phyloP scores from a whole-genome alignment of 2,888 invertebrate genomes.

The Lasiommata megera region DNA sequence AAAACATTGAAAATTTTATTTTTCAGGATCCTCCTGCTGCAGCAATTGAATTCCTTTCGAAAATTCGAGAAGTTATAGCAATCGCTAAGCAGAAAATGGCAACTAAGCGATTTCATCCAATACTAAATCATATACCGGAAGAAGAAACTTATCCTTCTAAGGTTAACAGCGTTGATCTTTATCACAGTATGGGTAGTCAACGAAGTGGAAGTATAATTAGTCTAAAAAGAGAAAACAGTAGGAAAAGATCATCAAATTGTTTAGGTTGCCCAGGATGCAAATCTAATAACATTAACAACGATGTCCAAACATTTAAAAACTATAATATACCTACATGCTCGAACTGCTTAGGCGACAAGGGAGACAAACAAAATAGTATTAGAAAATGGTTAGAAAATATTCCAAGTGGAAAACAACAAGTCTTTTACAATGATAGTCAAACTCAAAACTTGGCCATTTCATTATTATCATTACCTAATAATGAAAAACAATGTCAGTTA shows the following conservation, averaged over 20 bases:
- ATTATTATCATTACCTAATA: conserved; percentile 57
- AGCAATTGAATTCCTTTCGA: conserved; percentile 92
- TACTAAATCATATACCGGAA: conserved; percentile 90
- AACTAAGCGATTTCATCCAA: conserved; percentile 89
- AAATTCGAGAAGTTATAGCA: conserved; percentile 94
- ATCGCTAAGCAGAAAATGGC: conserved; percentile 95
- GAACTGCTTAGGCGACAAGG: conserved; percentile 78
- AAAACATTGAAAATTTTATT: not conserved
- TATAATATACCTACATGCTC: conserved; percentile 72
- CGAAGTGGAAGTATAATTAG: conserved; percentile 79
- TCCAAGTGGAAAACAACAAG: conserved; percentile 67
- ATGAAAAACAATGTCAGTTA: conserved; percentile 50
- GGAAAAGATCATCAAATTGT: conserved; percentile 76
- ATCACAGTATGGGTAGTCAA: conserved; percentile 73
- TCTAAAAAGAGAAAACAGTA: conserved; percentile 83
- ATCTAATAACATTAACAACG: conserved; percentile 50
- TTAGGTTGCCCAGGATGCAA: conserved; percentile 86
- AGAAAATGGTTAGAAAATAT: conserved; percentile 89
- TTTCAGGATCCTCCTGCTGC: conserved; percentile 92
- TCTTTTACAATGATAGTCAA: conserved; percentile 50
- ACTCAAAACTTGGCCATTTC: conserved; percentile 54
- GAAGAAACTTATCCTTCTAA: conserved; percentile 82
- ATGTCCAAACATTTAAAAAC: conserved; percentile 63
- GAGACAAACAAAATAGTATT: conserved; percentile 88
- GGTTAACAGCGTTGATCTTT: conserved; percentile 74